Conservation (phyloP, 1,140 invertebrate genomes). For the Danaus melanippus region DNA sequence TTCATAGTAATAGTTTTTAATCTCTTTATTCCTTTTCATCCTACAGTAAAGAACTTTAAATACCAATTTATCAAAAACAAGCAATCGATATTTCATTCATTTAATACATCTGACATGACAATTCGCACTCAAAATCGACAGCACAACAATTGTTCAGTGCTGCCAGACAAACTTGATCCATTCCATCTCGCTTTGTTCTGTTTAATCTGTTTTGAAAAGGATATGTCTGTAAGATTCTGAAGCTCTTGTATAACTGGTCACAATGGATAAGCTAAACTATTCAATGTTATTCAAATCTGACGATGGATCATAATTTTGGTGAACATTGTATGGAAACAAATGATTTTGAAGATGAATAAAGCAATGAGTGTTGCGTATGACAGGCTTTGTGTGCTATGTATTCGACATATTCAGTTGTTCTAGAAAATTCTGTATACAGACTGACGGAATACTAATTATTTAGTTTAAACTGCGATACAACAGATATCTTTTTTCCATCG, state of each 20-base stretch:
- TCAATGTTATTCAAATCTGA: conserved; percentile 48
- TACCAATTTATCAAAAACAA: conserved; percentile 37
- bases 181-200: conserved; percentile 21
- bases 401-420: too few relatives aligned
- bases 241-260: conserved; percentile 30
- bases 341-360: conserved; percentile 39
- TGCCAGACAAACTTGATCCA: conserved; percentile 33
- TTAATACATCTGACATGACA: conserved; percentile 50
- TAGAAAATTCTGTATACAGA: too few relatives aligned
- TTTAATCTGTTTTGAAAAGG: conserved; percentile 10
- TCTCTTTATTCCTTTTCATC: too few relatives aligned
- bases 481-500: too few relatives aligned
- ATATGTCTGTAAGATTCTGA: conserved; percentile 19
- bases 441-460: too few relatives aligned
- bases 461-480: too few relatives aligned
- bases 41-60: not conserved
- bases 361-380: conserved; percentile 23
- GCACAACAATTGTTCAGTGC: conserved; percentile 43
- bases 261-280: conserved; percentile 44
- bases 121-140: conserved; percentile 55
- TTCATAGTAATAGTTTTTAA: too few relatives aligned
- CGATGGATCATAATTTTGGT: conserved; percentile 62
- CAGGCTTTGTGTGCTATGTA: conserved; percentile 18
- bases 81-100: conserved; percentile 50
- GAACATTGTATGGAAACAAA: conserved; percentile 58